Base-by-base conservation (phyloP, 2,113 vertebrate species). In the Callorhinus ursinus region DNA sequence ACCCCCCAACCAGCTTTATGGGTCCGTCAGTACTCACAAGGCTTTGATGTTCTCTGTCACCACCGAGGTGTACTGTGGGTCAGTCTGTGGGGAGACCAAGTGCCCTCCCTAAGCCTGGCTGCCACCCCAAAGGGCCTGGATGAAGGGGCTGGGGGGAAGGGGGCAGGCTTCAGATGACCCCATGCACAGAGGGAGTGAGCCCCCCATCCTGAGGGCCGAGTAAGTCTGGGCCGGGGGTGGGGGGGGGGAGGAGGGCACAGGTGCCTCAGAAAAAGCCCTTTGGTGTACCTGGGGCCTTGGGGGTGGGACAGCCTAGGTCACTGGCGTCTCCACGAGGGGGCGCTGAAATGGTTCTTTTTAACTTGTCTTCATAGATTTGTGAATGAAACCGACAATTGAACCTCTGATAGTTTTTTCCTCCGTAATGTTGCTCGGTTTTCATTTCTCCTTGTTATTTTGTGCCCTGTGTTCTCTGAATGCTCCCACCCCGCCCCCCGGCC, bases 41-140 rank as follows among this genome's bases (percentile, higher is more conserved):
- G 96, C 99, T 98, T 99, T 99, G 97, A 99, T 99, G 96, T 99
- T 99, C 88, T 99, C 99, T 77, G 99, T 99, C 95, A 99, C 99
- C 94, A 98, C 97, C 0, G 98, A 98, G 53, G 99, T 99, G 97
- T 99, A 99, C 97, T 99, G 99, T 0, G 98, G 98, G 96, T 99
- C 99, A 0, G 99, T 99, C 99, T 99, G 98, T 39, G 98, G 98
- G 77, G 98, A 99, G 98, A 98, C 90, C 95, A 98, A 96, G 81
- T 11, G 63, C 36, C n/a, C 59, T 92, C 53, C 65, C 46, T 96
- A 51, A 97, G 97, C 65, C 49, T 24, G 55, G 15, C 39, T 39
- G 28, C 59, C 53, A 53, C 77, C 79, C 67, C 55, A 22, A 59
- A 76, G 1, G 31, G 49, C 80, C 76, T 76, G 42, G 67, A 59